Evolutionary conservation across 2,113 vertebrate species (phyloP).

Genomic region (Elephas maximus): DNA sequence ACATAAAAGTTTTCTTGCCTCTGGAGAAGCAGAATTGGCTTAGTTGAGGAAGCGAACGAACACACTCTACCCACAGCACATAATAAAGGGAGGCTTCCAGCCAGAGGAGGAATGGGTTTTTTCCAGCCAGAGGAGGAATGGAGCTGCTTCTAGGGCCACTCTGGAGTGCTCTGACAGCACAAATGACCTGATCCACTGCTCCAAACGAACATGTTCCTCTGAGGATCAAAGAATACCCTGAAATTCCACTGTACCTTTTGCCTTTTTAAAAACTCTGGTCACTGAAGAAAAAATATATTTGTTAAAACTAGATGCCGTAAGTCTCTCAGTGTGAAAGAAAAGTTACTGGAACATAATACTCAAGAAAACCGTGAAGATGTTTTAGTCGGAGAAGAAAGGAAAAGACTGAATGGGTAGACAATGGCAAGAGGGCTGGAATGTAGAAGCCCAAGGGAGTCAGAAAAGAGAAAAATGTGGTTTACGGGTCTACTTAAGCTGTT

Average conservation of each 20-base stretch:
- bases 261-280: slow-evolving; percentile 23
- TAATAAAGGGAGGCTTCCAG: neutral
- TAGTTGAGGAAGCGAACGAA: neutral
- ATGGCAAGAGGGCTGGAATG: neutral
- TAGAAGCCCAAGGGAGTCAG: slow-evolving; percentile 2
- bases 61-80: neutral
- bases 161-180: neutral
- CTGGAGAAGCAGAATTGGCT: neutral
- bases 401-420: neutral
- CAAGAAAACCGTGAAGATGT: neutral
- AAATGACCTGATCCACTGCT: neutral
- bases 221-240: neutral
- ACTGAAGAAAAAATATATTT: neutral
- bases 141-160: neutral
- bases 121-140: neutral
- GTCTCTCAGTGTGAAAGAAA: neutral
- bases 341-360: neutral
- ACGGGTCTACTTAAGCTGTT: neutral
- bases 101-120: neutral
- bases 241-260: neutral
- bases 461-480: neutral
- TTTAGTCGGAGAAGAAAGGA: neutral
- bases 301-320: neutral
- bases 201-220: neutral
- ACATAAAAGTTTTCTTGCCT: neutral